Evolutionary conservation across 2,888 invertebrate species (phyloP).

Genomic region (Trachelus iudaicus): DNA sequence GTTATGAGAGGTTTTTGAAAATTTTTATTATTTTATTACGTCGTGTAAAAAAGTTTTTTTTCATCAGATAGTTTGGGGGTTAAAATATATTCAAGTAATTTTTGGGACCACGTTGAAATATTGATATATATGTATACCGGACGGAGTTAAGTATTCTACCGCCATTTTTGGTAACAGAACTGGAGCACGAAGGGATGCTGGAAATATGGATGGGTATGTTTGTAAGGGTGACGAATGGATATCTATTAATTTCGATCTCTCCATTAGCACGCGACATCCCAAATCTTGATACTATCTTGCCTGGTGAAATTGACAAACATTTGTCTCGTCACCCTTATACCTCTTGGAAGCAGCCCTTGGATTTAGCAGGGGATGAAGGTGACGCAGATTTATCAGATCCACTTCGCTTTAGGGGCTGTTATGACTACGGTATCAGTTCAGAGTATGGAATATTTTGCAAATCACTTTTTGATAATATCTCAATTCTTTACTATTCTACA

Average conservation of each 20-base stretch:
- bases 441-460: constrained; percentile 5
- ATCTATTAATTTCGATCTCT: constrained; percentile 23
- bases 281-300: constrained; percentile 16
- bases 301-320: constrained; percentile 20
- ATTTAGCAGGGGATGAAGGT: background rate
- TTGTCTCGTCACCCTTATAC: constrained; percentile 13
- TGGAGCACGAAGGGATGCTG: too few relatives aligned
- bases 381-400: constrained; percentile 17
- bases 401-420: background rate
- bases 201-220: too few relatives aligned
- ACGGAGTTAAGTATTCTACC: too few relatives aligned
- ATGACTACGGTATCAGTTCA: background rate
- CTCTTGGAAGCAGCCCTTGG: constrained; percentile 1
- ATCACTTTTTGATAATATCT: background rate
- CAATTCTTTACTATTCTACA: background rate
- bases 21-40: too few relatives aligned
- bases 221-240: constrained; percentile 8
- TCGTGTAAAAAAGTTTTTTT: too few relatives aligned
- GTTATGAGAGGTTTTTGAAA: too few relatives aligned
- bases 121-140: too few relatives aligned
- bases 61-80: too few relatives aligned
- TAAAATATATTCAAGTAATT: too few relatives aligned
- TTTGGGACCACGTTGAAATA: too few relatives aligned
- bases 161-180: too few relatives aligned
- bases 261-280: constrained; percentile 10